Percentiles rank a stretch among this genome's conserved stretches.
Evolutionary conservation across 2,888 invertebrate species (phyloP).

Genomic region (Neria commutata): DNA sequence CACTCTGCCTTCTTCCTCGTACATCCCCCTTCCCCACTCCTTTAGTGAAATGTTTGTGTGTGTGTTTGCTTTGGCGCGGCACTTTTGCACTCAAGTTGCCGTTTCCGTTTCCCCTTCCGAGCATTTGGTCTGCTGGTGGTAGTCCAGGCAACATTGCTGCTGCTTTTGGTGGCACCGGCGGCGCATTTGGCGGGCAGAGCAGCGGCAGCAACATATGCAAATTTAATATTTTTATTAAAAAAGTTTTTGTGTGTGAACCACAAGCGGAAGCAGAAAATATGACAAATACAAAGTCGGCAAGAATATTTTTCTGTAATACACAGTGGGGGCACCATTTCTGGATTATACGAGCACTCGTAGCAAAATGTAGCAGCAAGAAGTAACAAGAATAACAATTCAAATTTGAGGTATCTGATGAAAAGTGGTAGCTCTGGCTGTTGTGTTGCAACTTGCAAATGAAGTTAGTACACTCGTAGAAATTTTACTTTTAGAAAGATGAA

Average conservation of each 20-base stretch:
- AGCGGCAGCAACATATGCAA: slow-evolving; percentile 45
- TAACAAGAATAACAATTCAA: too few species aligned
- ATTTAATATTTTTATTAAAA: slow-evolving; percentile 54
- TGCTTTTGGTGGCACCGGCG: too few species aligned
- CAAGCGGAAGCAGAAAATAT: slow-evolving; percentile 33
- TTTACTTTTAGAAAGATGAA: too few species aligned
- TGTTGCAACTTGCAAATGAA: too few species aligned
- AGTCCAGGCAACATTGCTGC: background rate
- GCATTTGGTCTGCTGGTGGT: background rate
- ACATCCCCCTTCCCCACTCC: background rate
- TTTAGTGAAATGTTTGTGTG: background rate
- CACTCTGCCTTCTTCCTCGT: slow-evolving; percentile 1
- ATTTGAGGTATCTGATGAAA: too few species aligned
- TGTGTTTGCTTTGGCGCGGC: background rate
- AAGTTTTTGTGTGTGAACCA: slow-evolving; percentile 45
- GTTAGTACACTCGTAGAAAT: too few species aligned
- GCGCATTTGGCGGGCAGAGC: slow-evolving; percentile 19
- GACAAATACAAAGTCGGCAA: too few species aligned
- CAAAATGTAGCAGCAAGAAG: too few species aligned
- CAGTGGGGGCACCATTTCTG: too few species aligned
- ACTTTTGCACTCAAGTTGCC: background rate
- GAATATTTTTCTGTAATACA: too few species aligned
- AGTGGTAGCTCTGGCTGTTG: too few species aligned
- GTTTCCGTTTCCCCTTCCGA: background rate
- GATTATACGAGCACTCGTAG: too few species aligned